These are phyloP conservation scores for Phania funesta DNA, from an alignment of 2,888 invertebrate species.

Conservation along the genomic window DNA sequence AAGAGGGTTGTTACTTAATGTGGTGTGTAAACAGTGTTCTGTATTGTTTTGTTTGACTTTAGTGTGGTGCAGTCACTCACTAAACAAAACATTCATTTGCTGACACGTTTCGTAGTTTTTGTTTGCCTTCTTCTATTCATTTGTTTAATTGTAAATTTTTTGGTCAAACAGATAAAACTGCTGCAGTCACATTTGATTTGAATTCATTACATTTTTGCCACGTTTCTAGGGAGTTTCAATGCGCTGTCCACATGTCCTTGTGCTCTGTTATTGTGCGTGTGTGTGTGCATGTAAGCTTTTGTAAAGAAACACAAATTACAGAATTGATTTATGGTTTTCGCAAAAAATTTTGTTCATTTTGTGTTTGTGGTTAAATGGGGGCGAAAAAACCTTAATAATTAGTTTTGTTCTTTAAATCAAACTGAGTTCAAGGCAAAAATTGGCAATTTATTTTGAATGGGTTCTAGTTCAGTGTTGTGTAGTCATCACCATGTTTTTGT, in stretches of 20 bases:
- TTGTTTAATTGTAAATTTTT: constrained; percentile 48
- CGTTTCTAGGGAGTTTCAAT: constrained; percentile 16
- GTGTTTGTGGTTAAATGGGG: neutral
- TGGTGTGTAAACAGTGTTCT: constrained; percentile 16
- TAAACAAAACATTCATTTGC: constrained; percentile 60
- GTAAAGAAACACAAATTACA: neutral
- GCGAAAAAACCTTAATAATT: neutral
- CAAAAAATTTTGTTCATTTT: constrained; percentile 4
- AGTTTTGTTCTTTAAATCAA: neutral
- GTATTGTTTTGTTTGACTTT: constrained; percentile 22
- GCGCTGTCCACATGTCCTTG: constrained; percentile 1
- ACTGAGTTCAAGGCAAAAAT: constrained; percentile 31
- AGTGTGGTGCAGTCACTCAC: constrained; percentile 21
- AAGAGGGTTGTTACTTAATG: constrained; percentile 6
- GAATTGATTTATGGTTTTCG: constrained; percentile 28
- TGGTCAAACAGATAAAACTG: neutral
- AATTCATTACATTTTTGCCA: constrained; percentile 16
- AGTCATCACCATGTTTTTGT: neutral
- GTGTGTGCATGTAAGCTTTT: neutral
- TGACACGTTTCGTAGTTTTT: constrained; percentile 52
- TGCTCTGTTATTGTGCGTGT: neutral
- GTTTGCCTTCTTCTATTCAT: constrained; percentile 13
- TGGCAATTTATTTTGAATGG: constrained; percentile 22
- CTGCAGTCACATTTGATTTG: constrained; percentile 10
- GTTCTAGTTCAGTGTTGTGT: constrained; percentile 38